These are phyloP conservation scores for Drosophila quasianomalipes DNA, from an alignment of 2,888 invertebrate species.

Conservation along the genomic window DNA sequence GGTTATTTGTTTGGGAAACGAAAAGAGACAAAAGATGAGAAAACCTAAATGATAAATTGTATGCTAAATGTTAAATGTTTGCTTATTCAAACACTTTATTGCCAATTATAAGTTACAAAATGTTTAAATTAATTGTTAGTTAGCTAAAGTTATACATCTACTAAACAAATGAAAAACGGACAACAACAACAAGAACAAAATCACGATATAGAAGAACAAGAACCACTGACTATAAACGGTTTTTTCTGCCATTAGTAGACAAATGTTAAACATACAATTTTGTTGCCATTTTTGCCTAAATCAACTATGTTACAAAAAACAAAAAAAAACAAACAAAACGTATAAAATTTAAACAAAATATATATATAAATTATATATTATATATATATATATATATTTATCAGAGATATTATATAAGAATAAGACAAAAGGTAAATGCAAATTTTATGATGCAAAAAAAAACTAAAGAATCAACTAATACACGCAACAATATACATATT, in stretches of 20 bases:
- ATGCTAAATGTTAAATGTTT: slow-evolving; percentile 78
- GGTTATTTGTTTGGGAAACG: slow-evolving; percentile 55
- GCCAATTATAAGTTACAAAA: slow-evolving; percentile 78
- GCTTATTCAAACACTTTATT: slow-evolving; percentile 78
- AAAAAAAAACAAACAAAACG: slow-evolving; percentile 42
- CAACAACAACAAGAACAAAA: slow-evolving; percentile 30
- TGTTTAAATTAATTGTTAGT: slow-evolving; percentile 79
- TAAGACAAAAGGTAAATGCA: slow-evolving; percentile 27
- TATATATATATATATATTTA: slow-evolving; percentile 51
- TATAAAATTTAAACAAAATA: slow-evolving; percentile 45
- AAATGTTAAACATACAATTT: slow-evolving; percentile 83
- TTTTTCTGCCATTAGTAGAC: slow-evolving; percentile 71
- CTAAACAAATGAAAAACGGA: slow-evolving; percentile 48
- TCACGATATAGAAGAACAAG: slow-evolving; percentile 35
- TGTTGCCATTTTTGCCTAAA: slow-evolving; percentile 86
- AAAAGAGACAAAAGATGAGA: slow-evolving; percentile 33
- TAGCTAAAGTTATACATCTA: slow-evolving; percentile 79
- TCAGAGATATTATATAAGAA: slow-evolving; percentile 68
- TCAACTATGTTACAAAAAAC: slow-evolving; percentile 84
- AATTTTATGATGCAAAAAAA: slow-evolving; percentile 49
- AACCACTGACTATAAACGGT: slow-evolving; percentile 72
- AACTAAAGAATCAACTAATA: slow-evolving; percentile 57
- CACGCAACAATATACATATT: slow-evolving; percentile 46
- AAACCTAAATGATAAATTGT: slow-evolving; percentile 53
- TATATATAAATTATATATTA: slow-evolving; percentile 36